Evolutionary conservation across 2,888 invertebrate species (phyloP), one percentile per base, ranked within the genome.

Genomic region (Loripinus fragilis): DNA sequence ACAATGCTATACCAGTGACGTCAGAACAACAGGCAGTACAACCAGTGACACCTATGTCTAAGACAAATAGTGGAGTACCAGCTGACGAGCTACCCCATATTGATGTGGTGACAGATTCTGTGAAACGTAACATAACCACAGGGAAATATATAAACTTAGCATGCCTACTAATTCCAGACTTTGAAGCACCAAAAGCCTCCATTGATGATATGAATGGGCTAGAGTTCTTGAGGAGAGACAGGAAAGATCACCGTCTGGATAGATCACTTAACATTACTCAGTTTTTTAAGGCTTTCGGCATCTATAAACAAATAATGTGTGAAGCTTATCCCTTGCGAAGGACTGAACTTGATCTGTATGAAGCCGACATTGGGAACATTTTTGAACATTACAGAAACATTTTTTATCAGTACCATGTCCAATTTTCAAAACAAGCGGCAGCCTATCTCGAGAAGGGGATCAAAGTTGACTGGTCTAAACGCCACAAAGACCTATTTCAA

Each of bases 91-190:
- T 60, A 33, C 60, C 60, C 3, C 33, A 60, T 17, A 33, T 33
- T 15, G 60, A 60, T 60, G 60, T 60, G 12, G 33, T 60, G 17
- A 60, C 60, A 15, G 60, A 60, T 3, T 60, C 60, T 8, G 60
- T 60, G 10, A 60, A 33, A 20, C 30, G 33, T 20, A 60, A 60
- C 60, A 60, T 33, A 28, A 3, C 33, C 7, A 3, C 2, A 17
- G 60, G 60, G 30, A 60, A 60, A 60, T 60, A 60, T 33, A 33
- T 60, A 12, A 60, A 60, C 20, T 17, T 60, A 20, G 60, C 60
- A 15, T 60, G 60, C 25, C 25, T 52, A 23, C 52, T 60, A 20
- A 60, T 60, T 33, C 60, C 60, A 20, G 60, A 60, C 15, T 60
- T 33, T 20, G 60, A 60, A 20, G 60, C 17, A 3, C 3, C 3